phyloP scores from a whole-genome alignment of 2,797 vertebrate genomes.

The Brachymystax lenok region DNA sequence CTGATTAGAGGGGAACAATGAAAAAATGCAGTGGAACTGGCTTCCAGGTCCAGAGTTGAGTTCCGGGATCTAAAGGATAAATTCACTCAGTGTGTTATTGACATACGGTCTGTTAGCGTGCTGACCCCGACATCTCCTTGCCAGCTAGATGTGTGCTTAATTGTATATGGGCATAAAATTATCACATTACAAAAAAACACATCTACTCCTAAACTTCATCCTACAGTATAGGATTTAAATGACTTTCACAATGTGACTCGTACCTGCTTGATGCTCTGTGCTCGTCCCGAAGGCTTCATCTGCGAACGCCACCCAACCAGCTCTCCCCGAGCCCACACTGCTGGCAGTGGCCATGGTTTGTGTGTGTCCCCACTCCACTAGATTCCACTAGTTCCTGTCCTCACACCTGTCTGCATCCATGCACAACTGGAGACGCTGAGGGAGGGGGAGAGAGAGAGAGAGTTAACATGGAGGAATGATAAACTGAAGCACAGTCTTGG shows the following conservation, averaged over 20 bases:
- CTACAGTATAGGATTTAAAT: neutral
- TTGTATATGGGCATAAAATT: neutral
- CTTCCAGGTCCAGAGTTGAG: too few species aligned
- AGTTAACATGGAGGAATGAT: neutral
- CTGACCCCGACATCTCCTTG: too few species aligned
- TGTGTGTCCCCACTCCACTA: neutral
- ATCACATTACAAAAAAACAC: neutral
- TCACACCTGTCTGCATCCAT: conserved; percentile 10
- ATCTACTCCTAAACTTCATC: neutral
- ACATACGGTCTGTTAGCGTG: too few species aligned
- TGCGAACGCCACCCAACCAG: conserved; percentile 22
- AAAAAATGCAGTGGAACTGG: too few species aligned
- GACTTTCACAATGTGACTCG: neutral
- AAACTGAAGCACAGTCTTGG: neutral
- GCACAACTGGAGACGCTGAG: neutral
- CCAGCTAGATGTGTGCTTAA: neutral
- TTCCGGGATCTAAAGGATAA: neutral
- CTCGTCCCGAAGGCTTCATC: neutral
- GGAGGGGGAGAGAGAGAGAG: neutral
- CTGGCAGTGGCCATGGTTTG: conserved; percentile 13
- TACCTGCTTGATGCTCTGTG: conserved; percentile 9
- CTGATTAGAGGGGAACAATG: too few species aligned
- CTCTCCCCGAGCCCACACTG: neutral
- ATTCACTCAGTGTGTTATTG: neutral
- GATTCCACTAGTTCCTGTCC: neutral